Evolutionary conservation across 2,113 vertebrate genomes (phyloP).

Genomic region (Perccottus glenii): DNA sequence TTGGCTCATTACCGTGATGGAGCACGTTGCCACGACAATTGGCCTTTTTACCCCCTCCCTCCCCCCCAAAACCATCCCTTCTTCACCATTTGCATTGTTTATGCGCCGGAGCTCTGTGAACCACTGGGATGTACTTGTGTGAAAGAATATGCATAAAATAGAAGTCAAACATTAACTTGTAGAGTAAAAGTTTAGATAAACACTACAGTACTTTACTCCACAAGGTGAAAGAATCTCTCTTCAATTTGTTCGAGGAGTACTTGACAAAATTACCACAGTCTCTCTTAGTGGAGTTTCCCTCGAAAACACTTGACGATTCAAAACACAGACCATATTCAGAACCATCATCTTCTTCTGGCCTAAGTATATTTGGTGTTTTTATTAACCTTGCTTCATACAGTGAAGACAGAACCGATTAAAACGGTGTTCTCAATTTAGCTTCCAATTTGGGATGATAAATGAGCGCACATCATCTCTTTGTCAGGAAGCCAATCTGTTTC

Average conservation of each 20-base stretch:
- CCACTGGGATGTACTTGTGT: conserved; percentile 27
- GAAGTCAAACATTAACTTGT: conserved; percentile 39
- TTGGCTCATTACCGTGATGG: conserved; percentile 80
- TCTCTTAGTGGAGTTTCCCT: neutral
- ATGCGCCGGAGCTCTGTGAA: conserved; percentile 37
- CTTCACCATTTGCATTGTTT: conserved; percentile 34
- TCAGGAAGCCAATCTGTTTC: conserved; percentile 39
- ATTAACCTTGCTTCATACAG: conserved; percentile 35
- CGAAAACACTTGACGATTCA: neutral
- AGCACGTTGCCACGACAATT: conserved; percentile 69
- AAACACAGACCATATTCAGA: conserved; percentile 9
- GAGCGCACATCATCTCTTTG: conserved; percentile 49
- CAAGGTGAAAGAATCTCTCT: conserved; percentile 45
- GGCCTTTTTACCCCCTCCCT: conserved; percentile 62
- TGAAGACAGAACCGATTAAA: conserved; percentile 23
- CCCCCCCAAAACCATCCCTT: conserved; percentile 6
- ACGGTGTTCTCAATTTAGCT: conserved; percentile 34
- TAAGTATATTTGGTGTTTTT: conserved; percentile 33
- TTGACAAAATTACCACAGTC: conserved; percentile 32
- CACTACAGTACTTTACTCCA: conserved; percentile 26
- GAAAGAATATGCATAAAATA: conserved; percentile 23
- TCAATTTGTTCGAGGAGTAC: conserved; percentile 6
- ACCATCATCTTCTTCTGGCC: conserved; percentile 10
- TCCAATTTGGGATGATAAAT: conserved; percentile 51
- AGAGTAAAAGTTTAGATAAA: conserved; percentile 46